Conservation (phyloP, 2,797 vertebrate genomes). For the Aselliscus stoliczkanus region DNA sequence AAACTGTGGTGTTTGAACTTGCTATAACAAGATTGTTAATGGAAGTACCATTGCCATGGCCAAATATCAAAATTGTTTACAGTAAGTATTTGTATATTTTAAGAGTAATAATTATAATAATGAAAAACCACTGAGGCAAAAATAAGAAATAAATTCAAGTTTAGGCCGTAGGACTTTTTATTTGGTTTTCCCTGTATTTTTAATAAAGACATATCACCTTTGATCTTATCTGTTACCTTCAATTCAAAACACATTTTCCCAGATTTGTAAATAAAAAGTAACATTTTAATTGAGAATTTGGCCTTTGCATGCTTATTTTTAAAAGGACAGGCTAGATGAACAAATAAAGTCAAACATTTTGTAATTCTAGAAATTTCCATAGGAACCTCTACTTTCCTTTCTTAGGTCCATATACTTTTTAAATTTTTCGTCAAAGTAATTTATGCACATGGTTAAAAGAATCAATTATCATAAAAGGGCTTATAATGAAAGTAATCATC, state of each 20-base stretch:
- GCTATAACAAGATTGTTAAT: conserved; percentile 95
- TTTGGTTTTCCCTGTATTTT: not conserved
- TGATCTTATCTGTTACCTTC: not conserved
- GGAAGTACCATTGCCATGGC: conserved; percentile 92
- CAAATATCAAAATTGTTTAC: conserved; percentile 95
- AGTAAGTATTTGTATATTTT: conserved; percentile 86
- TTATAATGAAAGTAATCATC: not conserved
- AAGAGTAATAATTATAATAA: conserved; percentile 28
- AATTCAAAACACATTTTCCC: conserved; percentile 42
- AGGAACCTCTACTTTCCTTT: not conserved
- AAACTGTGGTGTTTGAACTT: conserved; percentile 96
- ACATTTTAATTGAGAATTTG: conserved; percentile 37
- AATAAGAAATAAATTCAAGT: conserved; percentile 11
- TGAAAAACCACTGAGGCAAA: conserved; percentile 1
- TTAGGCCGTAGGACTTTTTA: not conserved
- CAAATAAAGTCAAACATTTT: conserved; percentile 40
- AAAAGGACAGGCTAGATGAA: conserved; percentile 19
- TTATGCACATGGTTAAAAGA: not conserved
- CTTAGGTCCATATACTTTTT: not conserved
- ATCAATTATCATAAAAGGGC: not conserved
- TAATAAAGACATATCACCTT: not conserved
- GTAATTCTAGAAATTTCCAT: not conserved
- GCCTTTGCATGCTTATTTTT: conserved; percentile 21
- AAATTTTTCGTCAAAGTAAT: not conserved
- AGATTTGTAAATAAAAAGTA: conserved; percentile 39